Evolutionary conservation across 2,888 invertebrate genomes (phyloP).

Genomic region (Hydraecia micacea): DNA sequence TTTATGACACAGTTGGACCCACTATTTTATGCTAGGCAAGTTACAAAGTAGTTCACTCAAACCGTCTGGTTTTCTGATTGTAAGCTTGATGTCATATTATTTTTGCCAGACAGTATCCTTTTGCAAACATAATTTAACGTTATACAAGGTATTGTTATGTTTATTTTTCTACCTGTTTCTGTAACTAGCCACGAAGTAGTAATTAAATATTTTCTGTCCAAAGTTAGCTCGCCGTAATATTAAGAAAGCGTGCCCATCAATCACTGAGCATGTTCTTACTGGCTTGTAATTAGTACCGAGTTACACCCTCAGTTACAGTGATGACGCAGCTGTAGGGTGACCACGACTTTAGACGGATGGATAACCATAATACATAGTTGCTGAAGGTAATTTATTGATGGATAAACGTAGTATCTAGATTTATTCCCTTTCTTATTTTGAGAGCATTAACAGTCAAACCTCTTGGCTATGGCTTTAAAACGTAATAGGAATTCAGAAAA

Average conservation of each 20-base stretch:
- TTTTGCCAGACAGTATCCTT: neutral
- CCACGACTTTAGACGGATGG: conserved; percentile 22
- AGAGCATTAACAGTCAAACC: neutral
- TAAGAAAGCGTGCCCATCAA: conserved; percentile 51
- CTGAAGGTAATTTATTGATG: neutral
- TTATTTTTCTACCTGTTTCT: neutral
- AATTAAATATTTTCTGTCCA: conserved; percentile 36
- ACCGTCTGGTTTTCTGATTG: neutral
- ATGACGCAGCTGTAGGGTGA: conserved; percentile 60
- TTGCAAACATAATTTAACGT: neutral
- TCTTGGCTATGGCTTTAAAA: neutral
- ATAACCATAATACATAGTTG: neutral
- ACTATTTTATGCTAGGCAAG: conserved; percentile 30
- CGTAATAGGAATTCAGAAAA: neutral
- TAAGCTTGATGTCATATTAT: neutral
- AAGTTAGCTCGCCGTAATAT: conserved; percentile 43
- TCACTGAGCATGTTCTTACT: conserved; percentile 53
- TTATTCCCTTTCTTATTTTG: neutral
- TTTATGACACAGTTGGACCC: conserved; percentile 41
- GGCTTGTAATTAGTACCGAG: conserved; percentile 60
- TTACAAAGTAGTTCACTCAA: conserved; percentile 35
- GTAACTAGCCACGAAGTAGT: conserved; percentile 15
- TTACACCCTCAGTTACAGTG: conserved; percentile 49
- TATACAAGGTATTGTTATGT: neutral
- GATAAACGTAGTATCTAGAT: neutral